Conservation (phyloP, 2,797 vertebrate genomes). For the Sebastes itinus region DNA sequence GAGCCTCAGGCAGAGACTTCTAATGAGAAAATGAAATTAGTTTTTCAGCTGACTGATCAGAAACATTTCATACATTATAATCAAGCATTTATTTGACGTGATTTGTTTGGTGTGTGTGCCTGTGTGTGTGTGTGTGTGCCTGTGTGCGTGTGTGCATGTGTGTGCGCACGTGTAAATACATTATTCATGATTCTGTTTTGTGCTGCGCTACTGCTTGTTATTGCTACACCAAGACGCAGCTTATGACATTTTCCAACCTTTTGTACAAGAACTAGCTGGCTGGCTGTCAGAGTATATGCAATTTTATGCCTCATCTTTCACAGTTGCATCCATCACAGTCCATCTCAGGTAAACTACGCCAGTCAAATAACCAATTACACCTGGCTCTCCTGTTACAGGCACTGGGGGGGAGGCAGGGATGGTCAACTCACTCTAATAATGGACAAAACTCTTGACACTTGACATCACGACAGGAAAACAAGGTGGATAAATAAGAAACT, state of each 20-base stretch:
- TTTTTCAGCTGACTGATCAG: constrained; percentile 99
- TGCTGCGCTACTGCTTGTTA: constrained; percentile 60
- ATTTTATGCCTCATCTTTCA: constrained; percentile 63
- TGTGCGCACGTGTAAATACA: constrained; percentile 57
- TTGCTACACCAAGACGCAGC: constrained; percentile 57
- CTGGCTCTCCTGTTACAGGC: constrained; percentile 32
- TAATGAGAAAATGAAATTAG: constrained; percentile 99
- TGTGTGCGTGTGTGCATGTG: background rate
- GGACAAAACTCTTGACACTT: constrained; percentile 38
- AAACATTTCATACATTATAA: constrained; percentile 99
- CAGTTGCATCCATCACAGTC: constrained; percentile 55
- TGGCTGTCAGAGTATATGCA: constrained; percentile 33
- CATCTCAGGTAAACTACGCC: constrained; percentile 37
- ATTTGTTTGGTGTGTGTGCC: constrained; percentile 66
- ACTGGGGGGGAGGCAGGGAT: constrained; percentile 4
- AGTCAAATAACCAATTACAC: constrained; percentile 61
- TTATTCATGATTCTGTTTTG: constrained; percentile 73
- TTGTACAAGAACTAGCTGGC: constrained; percentile 53
- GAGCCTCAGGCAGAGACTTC: constrained; percentile 89
- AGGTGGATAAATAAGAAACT: background rate
- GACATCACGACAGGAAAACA: constrained; percentile 24
- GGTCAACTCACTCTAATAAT: constrained; percentile 20
- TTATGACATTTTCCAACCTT: constrained; percentile 75
- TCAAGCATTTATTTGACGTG: constrained; percentile 94
- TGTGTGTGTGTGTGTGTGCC: no score